Conservation (phyloP, 2,797 vertebrate genomes). For the Periparus ater region DNA sequence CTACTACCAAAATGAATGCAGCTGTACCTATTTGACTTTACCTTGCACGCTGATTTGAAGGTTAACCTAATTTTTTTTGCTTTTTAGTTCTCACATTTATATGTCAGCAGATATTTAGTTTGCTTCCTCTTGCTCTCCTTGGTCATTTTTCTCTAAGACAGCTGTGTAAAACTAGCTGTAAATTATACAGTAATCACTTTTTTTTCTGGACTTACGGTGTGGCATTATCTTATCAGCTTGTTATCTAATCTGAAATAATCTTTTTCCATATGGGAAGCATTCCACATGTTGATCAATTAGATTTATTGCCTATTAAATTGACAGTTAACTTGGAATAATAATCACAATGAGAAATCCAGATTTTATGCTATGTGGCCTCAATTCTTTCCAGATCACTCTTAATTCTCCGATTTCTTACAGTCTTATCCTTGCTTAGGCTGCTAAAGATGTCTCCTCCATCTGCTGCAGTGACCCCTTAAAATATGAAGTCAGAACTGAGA, state of each 20-base stretch:
- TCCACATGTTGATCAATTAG: background rate
- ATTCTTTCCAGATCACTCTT: constrained; percentile 12
- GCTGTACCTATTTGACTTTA: background rate
- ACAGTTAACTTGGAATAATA: background rate
- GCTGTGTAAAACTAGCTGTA: constrained; percentile 6
- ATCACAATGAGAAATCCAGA: background rate
- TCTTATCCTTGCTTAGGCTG: background rate
- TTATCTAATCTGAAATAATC: constrained; percentile 27
- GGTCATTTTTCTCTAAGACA: constrained; percentile 24
- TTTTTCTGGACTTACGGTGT: background rate
- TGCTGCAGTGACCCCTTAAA: background rate
- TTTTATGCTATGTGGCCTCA: background rate
- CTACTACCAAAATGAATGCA: background rate
- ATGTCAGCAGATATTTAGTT: constrained; percentile 42
- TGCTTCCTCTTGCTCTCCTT: background rate
- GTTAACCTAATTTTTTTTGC: constrained; percentile 36
- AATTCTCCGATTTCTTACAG: background rate
- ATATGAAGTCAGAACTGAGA: background rate
- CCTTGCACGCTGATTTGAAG: background rate
- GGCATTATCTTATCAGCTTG: constrained; percentile 11
- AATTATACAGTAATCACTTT: background rate
- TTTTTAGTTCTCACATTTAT: constrained; percentile 32
- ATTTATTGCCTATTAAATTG: constrained; percentile 21
- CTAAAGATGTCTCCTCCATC: background rate
- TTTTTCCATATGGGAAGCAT: constrained; percentile 20